A percentile compares a stretch with the other conserved stretches of the same genome.
phyloP scores from a whole-genome alignment of 1,140 invertebrate genomes.

The Phthorimaea operculella region DNA sequence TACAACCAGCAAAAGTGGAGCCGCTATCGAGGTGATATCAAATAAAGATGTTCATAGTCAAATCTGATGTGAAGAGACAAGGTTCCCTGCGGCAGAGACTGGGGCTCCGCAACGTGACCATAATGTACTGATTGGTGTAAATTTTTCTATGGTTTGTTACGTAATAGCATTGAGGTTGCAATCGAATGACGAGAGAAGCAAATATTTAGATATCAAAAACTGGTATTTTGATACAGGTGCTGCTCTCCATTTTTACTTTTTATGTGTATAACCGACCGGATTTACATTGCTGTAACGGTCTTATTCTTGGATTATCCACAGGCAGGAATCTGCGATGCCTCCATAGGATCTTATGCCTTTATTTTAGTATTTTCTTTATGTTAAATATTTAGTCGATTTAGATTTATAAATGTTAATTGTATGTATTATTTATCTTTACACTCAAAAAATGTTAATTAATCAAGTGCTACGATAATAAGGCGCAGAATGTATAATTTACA shows the following conservation, averaged over 20 bases:
- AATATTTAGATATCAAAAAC: constrained; percentile 15
- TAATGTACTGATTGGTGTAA: constrained; percentile 60
- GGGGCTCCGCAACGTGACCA: constrained; percentile 48
- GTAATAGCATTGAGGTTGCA: constrained; percentile 43
- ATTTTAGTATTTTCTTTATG: constrained; percentile 55
- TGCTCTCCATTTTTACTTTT: constrained; percentile 32
- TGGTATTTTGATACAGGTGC: constrained; percentile 45
- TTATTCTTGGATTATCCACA: no score
- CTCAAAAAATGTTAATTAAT: constrained; percentile 42
- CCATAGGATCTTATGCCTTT: constrained; percentile 48
- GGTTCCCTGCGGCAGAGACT: constrained; percentile 40
- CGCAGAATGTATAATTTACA: constrained; percentile 21
- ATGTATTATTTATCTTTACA: constrained; percentile 66
- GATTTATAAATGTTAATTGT: constrained; percentile 61
- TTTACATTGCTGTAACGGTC: no score
- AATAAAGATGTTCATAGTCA: no score
- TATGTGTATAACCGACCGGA: constrained; percentile 19
- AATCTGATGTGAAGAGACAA: no score
- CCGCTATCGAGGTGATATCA: no score
- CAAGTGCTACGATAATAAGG: constrained; percentile 25
- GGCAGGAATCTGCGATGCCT: constrained; percentile 26
- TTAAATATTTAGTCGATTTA: constrained; percentile 64
- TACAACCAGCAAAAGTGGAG: no score
- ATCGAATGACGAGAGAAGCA: constrained; percentile 21
- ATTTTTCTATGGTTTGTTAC: constrained; percentile 63